Evolutionary conservation across 2,113 vertebrate species (phyloP), one percentile per base, ranked within the genome.

Genomic region (Clarias gariepinus): DNA sequence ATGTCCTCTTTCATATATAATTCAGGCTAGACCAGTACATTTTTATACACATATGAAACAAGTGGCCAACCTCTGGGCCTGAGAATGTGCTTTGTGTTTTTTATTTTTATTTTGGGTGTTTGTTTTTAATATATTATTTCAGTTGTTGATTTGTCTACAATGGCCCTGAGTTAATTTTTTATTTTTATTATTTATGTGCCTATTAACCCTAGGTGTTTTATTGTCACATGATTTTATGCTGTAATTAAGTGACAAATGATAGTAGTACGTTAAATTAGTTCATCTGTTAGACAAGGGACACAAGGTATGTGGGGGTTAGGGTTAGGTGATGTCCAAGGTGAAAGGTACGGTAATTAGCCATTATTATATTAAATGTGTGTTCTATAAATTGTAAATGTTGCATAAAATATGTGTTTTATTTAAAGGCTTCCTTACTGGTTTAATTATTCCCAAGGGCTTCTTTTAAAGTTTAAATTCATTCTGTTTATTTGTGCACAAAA

Each of bases 291-390:
- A 60, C 87, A 88, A 57, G 19, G 88, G 84, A 87, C 82, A 47
- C 81, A 84, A 80, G 30, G n/a, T 84, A 85, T 36, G 33, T 36
- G 33, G 3, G 33, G 33, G 33, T 36, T 36, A 36, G 3, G 33
- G 33, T 36, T 36, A 36, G 33, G 33, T 36, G 33, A 36, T 36
- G 47, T 89, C 86, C 90, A 84, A 85, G 85, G 71, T 23, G 33
- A 87, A 89, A 91, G 88, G 78, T 73, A 82, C 71, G 91, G 83
- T 87, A 89, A 90, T 92, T 89, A 91, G 89, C 89, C 89, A 90
- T 88, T 87, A 82, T 79, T 58, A 36, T 18, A 68, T 86, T 52
- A 36, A 30, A 15, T 88, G 87, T 55, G 88, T 92, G 90, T 90
- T 86, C 84, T 41, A 23, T 73, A 87, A 52, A 82, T 76, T 87